phyloP scores from a whole-genome alignment of 2,113 vertebrate species.

The Ptychochromis oligacanthus region DNA sequence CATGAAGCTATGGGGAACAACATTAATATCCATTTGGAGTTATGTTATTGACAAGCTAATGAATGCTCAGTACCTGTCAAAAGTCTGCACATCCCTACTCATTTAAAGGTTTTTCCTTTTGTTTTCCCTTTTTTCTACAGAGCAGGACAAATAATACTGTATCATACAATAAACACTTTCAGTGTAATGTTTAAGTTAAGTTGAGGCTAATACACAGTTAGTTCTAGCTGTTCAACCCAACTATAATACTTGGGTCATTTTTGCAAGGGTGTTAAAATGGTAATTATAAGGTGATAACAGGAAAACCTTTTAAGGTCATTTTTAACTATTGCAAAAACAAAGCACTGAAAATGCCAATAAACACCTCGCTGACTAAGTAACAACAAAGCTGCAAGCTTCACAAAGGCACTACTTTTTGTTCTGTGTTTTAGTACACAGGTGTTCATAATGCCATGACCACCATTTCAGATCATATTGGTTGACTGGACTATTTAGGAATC shows the following conservation, averaged over 20 bases:
- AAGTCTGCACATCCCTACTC: background rate
- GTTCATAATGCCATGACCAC: background rate
- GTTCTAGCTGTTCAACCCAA: background rate
- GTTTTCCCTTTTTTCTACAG: background rate
- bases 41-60: background rate
- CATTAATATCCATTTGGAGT: background rate
- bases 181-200: background rate
- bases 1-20: background rate
- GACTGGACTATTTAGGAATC: background rate
- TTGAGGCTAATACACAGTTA: background rate
- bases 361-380: background rate
- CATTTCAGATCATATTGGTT: background rate
- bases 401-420: background rate
- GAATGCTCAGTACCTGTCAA: background rate
- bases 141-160: background rate
- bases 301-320: background rate
- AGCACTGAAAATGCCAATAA: background rate
- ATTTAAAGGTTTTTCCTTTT: background rate
- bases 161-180: background rate
- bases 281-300: background rate
- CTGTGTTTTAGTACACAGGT: background rate
- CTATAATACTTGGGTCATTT: background rate
- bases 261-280: background rate
- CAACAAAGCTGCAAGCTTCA: background rate
- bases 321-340: background rate